phyloP scores from a whole-genome alignment of 2,888 invertebrate genomes.

The Stenotaenia linearis region DNA sequence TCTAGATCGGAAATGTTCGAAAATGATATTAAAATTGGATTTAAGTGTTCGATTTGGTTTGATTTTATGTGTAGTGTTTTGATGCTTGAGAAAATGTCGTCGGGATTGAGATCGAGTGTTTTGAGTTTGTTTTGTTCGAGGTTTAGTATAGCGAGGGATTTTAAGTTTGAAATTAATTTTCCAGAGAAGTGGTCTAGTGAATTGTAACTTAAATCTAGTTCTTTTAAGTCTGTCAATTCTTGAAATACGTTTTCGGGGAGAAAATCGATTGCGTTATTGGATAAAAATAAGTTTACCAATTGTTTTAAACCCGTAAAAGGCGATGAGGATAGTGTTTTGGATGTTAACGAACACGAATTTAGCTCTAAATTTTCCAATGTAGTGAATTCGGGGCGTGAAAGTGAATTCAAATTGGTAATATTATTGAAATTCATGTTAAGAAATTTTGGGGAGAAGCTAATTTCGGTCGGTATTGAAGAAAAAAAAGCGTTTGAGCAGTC shows the following conservation, averaged over 20 bases:
- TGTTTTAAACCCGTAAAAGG: background rate
- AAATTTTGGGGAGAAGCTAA: background rate
- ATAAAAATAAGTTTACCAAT: constrained; percentile 48
- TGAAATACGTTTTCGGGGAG: constrained; percentile 54
- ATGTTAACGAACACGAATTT: background rate
- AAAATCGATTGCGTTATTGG: constrained; percentile 56
- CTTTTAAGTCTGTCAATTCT: constrained; percentile 53
- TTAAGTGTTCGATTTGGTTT: constrained; percentile 42
- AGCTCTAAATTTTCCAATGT: background rate
- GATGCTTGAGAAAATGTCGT: constrained; percentile 45
- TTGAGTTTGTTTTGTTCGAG: constrained; percentile 55
- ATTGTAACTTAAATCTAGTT: constrained; percentile 56
- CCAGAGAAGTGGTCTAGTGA: constrained; percentile 51
- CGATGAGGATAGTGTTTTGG: background rate
- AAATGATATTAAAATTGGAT: constrained; percentile 44
- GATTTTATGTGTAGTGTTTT: background rate
- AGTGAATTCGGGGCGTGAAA: constrained; percentile 44
- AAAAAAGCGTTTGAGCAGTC: background rate
- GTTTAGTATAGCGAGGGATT: constrained; percentile 53
- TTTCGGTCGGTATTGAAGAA: background rate
- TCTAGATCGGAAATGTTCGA: background rate
- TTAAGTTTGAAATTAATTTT: constrained; percentile 53
- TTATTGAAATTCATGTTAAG: background rate
- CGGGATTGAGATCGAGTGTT: constrained; percentile 52
- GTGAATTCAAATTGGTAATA: background rate